phyloP scores from a whole-genome alignment of 2,113 vertebrate species.

The Ceyx cyanopectus region DNA sequence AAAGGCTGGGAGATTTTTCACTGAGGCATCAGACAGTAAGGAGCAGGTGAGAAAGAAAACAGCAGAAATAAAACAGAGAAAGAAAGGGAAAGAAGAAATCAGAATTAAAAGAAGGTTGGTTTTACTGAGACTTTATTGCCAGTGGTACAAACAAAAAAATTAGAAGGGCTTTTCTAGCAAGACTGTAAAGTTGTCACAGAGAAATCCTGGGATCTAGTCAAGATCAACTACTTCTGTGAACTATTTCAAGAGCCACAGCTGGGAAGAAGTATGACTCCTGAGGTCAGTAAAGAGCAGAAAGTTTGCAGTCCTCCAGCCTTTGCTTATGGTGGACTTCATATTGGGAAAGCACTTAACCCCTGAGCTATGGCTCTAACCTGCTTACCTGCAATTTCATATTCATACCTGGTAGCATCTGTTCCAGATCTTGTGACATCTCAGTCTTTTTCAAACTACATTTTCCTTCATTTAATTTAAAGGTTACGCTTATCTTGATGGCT shows the following conservation, averaged over 20 bases:
- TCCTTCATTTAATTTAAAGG: slow-evolving; percentile 90
- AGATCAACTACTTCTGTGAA: not conserved
- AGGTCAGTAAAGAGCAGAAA: not conserved
- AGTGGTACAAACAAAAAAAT: not conserved
- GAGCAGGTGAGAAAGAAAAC: not conserved
- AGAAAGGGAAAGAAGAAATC: not conserved
- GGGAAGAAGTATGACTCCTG: not conserved
- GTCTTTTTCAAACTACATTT: slow-evolving; percentile 93
- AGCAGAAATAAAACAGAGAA: not conserved
- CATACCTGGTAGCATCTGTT: slow-evolving; percentile 88
- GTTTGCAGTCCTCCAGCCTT: not conserved
- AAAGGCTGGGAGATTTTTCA: not conserved
- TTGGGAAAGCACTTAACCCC: not conserved
- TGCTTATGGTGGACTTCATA: not conserved
- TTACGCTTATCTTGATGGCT: slow-evolving; percentile 89
- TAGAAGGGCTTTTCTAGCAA: not conserved
- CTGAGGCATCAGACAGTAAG: not conserved
- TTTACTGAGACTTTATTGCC: not conserved
- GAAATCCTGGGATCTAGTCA: not conserved
- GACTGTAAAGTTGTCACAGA: not conserved
- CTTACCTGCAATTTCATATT: slow-evolving; percentile 20
- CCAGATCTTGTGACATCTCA: slow-evolving; percentile 85
- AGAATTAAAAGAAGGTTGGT: not conserved
- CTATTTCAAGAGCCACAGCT: not conserved
- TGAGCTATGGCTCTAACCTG: not conserved